These are phyloP conservation scores for Drosophila orosa DNA, from an alignment of 1,140 invertebrate genomes.

Conservation along the genomic window DNA sequence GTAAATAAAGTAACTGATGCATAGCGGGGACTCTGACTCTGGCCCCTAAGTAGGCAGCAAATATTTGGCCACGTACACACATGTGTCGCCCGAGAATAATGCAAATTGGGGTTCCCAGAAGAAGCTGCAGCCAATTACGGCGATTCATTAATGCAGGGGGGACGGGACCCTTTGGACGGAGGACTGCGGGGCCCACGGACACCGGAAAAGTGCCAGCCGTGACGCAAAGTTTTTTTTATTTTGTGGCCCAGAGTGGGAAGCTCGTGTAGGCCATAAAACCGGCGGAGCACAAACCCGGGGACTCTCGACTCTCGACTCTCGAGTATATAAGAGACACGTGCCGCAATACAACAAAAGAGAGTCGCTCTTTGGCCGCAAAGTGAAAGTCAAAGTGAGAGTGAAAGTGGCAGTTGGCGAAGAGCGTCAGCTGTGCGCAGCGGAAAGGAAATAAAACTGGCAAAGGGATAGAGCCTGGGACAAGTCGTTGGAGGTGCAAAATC, in stretches of 20 bases:
- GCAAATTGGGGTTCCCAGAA: constrained; percentile 48
- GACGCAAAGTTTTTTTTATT: constrained; percentile 13
- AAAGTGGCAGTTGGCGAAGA: constrained; percentile 38
- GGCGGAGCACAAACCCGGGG: constrained; percentile 28
- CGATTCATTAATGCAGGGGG: constrained; percentile 42
- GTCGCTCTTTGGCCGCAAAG: constrained; percentile 1
- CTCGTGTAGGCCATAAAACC: constrained; percentile 76
- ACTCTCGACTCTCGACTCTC: constrained; percentile 2
- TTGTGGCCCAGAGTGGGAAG: constrained; percentile 34
- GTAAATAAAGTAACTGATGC: constrained; percentile 23
- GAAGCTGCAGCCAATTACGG: constrained; percentile 63
- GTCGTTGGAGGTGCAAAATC: constrained; percentile 66
- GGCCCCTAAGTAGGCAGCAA: constrained; percentile 39
- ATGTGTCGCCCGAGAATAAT: constrained; percentile 51
- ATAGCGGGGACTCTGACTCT: background rate
- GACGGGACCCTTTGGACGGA: background rate
- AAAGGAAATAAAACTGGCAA: constrained; percentile 29
- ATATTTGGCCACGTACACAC: constrained; percentile 52
- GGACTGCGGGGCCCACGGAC: background rate
- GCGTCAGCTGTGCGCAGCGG: constrained; percentile 54
- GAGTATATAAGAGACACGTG: constrained; percentile 51
- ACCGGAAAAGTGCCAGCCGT: constrained; percentile 26
- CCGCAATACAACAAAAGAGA: constrained; percentile 33
- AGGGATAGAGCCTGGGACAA: constrained; percentile 52
- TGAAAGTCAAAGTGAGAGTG: constrained; percentile 36